Conservation (phyloP, 2,888 invertebrate genomes). For the Chrysopilus asiliformis region DNA sequence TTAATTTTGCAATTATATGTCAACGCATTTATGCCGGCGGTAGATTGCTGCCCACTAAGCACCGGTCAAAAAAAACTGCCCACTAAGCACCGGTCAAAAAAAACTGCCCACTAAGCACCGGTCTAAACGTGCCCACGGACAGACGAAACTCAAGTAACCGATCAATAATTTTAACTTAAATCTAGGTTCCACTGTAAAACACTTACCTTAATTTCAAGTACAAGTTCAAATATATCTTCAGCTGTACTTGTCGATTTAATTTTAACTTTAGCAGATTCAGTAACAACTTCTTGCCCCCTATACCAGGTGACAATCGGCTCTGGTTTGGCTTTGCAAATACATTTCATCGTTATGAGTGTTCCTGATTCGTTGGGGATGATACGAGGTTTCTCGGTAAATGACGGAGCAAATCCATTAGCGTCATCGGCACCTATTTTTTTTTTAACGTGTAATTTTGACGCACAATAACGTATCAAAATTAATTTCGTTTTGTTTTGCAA, state of each 20-base stretch:
- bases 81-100: no score
- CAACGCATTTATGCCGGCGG: no score
- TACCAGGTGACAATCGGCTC: slow-evolving; percentile 93
- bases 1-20: no score
- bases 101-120: no score
- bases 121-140: no score
- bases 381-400: slow-evolving; percentile 95
- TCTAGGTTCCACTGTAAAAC: no score
- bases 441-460: no score
- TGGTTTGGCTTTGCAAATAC: slow-evolving; percentile 89
- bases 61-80: no score
- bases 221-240: slow-evolving; percentile 77
- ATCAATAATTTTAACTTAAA: no score
- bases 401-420: slow-evolving; percentile 81
- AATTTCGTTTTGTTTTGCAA: slow-evolving; percentile 5
- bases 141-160: no score
- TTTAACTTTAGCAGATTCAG: slow-evolving; percentile 72
- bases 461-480: no score
- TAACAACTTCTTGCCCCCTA: slow-evolving; percentile 73
- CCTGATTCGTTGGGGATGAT: slow-evolving; percentile 98
- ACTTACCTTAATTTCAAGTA: slow-evolving; percentile 58
- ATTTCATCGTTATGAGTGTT: slow-evolving; percentile 93
- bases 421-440: slow-evolving; percentile 64
- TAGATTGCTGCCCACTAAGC: no score
- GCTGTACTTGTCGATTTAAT: slow-evolving; percentile 63